Percentiles rank a stretch among this genome's conserved stretches.
Evolutionary conservation across 2,888 invertebrate species (phyloP).

Genomic region (Eudasyphora cyanicolor): DNA sequence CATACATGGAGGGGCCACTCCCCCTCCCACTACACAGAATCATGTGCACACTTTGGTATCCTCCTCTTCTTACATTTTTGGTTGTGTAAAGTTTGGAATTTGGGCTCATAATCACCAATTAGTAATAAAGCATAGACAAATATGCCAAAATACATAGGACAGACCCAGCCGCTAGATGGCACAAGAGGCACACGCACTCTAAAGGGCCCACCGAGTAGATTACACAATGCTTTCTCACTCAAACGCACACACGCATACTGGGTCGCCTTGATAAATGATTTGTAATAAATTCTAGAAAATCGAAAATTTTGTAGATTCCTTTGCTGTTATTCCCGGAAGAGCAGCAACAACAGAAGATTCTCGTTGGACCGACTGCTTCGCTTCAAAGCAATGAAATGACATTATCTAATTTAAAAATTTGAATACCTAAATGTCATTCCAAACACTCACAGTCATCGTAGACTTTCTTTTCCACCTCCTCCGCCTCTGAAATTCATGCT

Average conservation of each 20-base stretch:
- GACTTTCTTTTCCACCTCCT: constrained; percentile 10
- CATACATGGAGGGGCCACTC: background rate
- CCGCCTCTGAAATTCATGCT: constrained; percentile 20
- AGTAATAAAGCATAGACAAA: constrained; percentile 77
- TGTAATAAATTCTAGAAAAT: constrained; percentile 74
- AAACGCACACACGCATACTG: constrained; percentile 40
- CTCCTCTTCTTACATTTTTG: background rate
- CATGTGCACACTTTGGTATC: background rate
- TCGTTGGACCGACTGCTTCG: constrained; percentile 39
- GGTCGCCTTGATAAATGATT: constrained; percentile 75
- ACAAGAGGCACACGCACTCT: constrained; percentile 44
- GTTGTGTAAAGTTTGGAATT: too few species aligned
- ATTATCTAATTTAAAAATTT: constrained; percentile 63
- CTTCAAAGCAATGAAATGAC: constrained; percentile 37
- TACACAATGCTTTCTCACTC: constrained; percentile 40
- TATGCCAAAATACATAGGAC: constrained; percentile 68
- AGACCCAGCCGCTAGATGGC: background rate
- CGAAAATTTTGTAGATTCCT: constrained; percentile 49
- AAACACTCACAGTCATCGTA: background rate
- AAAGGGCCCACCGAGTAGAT: constrained; percentile 49
- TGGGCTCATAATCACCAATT: constrained; percentile 78
- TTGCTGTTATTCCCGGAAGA: background rate
- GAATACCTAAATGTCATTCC: constrained; percentile 49
- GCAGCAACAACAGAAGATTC: constrained; percentile 41
- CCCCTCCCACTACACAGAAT: background rate